Percentiles rank a stretch among this genome's conserved stretches.
Conservation (phyloP, 2,888 invertebrate genomes). For the Dioctria linearis region DNA sequence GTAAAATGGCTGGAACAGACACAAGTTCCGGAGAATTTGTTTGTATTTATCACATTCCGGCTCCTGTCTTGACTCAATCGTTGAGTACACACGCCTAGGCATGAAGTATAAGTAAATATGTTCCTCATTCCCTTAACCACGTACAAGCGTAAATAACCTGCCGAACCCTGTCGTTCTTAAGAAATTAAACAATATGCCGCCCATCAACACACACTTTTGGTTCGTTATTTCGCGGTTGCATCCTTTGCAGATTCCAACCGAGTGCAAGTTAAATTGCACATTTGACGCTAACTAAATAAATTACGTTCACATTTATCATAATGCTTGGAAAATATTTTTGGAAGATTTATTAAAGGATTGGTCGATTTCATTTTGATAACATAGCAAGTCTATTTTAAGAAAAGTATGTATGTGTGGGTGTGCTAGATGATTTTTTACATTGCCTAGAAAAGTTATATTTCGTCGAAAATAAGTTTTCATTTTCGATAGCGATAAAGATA, state of each 20-base stretch:
- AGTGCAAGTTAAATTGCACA: constrained; percentile 20
- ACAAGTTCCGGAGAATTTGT: neutral
- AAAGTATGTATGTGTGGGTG: no score
- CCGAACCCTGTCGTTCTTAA: constrained; percentile 5
- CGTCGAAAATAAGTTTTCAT: no score
- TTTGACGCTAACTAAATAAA: constrained; percentile 28
- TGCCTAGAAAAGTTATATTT: no score
- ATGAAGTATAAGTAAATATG: neutral
- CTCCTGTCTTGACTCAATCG: neutral
- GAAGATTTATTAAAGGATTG: constrained; percentile 35
- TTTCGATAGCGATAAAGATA: no score
- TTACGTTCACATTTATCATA: constrained; percentile 3
- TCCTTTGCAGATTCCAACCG: neutral
- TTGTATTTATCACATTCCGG: constrained; percentile 27
- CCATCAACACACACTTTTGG: neutral
- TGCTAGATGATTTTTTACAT: no score
- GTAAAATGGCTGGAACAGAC: no score
- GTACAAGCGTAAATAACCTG: neutral
- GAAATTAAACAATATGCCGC: constrained; percentile 26
- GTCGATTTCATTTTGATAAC: constrained; percentile 1
- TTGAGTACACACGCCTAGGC: neutral
- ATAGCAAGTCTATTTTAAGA: no score
- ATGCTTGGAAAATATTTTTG: constrained; percentile 1
- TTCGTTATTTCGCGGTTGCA: no score
- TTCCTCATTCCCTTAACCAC: neutral